Base-by-base conservation (phyloP, 2,888 invertebrate genomes). In the Luperina nickerlii region DNA sequence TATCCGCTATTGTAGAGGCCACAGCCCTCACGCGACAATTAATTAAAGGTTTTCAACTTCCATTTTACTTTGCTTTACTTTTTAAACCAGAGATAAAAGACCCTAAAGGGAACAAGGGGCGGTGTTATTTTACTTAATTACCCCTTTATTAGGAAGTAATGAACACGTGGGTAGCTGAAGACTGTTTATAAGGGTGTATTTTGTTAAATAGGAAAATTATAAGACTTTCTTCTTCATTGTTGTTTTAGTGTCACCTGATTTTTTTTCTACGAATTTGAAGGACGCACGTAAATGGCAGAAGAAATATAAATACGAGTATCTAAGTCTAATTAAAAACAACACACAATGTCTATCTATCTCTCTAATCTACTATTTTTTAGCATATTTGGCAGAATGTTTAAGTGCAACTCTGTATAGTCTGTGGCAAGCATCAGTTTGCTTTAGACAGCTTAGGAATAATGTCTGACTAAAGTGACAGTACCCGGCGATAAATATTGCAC, bases 361-460 rank as follows among this genome's bases (percentile, higher is more conserved):
- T 13, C 48, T 48, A 48, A 48, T 48, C 48, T 48, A 48, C 11
- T 45, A 45, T 1, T 45, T 45, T 45, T 48, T 72, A 51, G 7
- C 20, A 38, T 69, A 66, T 69, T 76, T 72, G 57, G 51, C 66
- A 65, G 71, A 79, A 75, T 66, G 24, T 7, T 20, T 69, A 69
- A 9, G 48, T 81, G 62, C 62, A 77, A 78, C 70, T 75, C 48
- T 76, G 13, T 82, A 76, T 81, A 80, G 4, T 80, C 78, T 85
- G 80, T 80, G 85, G 76, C 62, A 57, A 77, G n/a, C 54, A 62
- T 82, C 65, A 72, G 60, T 86, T 83, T 79, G 74, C 68, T 84
- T 88, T 85, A 86, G 88, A 84, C 84, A 87, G 81, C 4, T n/a
- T 51, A 83, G 79, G 57, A 88, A 87, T 85, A 84, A 88, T 87